phyloP scores from a whole-genome alignment of 92 coral and sea anemone genomes.

The Hydrozoanthus gracilis region DNA sequence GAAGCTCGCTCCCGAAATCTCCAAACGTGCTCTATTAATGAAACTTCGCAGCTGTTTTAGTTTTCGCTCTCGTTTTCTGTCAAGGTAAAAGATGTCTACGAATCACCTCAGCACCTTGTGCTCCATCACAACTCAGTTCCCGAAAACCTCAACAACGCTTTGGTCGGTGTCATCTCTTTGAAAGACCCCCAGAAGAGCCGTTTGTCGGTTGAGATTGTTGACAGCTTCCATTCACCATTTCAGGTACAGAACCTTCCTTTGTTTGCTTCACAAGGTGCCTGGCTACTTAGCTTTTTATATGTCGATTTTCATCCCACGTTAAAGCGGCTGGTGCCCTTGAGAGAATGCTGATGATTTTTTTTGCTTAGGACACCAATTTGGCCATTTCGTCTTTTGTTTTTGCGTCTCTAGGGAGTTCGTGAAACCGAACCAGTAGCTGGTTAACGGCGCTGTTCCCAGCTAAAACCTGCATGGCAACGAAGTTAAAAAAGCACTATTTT shows the following conservation, averaged over 20 bases:
- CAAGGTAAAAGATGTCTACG: constrained; percentile 69
- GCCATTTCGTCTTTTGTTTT: no score
- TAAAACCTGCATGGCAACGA: no score
- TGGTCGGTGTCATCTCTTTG: constrained; percentile 71
- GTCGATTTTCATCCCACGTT: no score
- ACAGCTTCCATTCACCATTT: constrained; percentile 53
- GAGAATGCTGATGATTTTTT: not conserved
- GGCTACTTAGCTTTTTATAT: not conserved
- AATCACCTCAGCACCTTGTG: constrained; percentile 65
- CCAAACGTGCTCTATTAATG: not conserved
- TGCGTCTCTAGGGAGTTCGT: no score
- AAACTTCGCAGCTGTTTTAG: not conserved
- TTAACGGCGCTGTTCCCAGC: no score
- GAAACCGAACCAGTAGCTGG: no score
- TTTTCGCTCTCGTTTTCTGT: not conserved
- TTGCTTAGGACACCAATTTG: not conserved
- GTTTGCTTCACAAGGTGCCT: no score
- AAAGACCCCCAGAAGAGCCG: constrained; percentile 69
- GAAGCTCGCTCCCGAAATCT: not conserved
- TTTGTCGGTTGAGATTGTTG: constrained; percentile 47
- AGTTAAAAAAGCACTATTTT: no score
- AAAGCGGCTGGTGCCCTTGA: no score
- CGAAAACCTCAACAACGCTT: constrained; percentile 60
- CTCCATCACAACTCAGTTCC: constrained; percentile 71
- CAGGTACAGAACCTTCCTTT: constrained; percentile 35